phyloP scores from a whole-genome alignment of 2,113 vertebrate species.

The Rhegmatorhina hoffmannsi region DNA sequence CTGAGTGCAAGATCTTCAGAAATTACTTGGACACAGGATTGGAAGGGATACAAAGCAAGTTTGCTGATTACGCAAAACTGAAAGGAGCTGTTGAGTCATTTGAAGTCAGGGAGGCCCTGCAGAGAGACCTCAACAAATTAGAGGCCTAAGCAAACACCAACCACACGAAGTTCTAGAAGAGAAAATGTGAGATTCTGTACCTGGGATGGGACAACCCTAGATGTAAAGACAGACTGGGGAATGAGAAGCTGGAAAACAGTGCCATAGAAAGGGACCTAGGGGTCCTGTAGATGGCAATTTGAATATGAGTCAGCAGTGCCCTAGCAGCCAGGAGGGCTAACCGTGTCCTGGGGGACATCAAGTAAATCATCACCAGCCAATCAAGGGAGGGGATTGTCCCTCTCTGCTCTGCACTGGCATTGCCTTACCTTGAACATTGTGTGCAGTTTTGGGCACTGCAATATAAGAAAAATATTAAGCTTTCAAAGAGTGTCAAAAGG shows the following conservation, averaged over 20 bases:
- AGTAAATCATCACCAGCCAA: too few species aligned
- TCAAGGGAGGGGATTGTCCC: neutral
- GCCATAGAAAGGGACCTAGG: too few species aligned
- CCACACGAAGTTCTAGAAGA: neutral
- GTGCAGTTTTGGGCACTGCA: neutral
- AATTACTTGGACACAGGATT: neutral
- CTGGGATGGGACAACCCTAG: too few species aligned
- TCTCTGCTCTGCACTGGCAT: neutral
- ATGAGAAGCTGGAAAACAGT: too few species aligned
- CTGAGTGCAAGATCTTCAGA: neutral
- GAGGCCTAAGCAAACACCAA: neutral
- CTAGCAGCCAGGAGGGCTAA: too few species aligned
- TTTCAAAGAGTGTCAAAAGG: neutral
- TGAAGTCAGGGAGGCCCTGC: neutral
- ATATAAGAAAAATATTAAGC: neutral
- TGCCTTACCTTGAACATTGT: neutral
- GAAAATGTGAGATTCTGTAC: too few species aligned
- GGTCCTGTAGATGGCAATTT: too few species aligned
- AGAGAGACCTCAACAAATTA: neutral
- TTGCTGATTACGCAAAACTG: neutral
- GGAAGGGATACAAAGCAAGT: neutral
- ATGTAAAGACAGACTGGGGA: too few species aligned
- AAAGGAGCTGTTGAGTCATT: neutral
- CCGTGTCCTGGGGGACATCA: too few species aligned
- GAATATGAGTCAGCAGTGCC: too few species aligned